Percentiles rank a stretch among this genome's conserved stretches.
Evolutionary conservation across 2,113 vertebrate species (phyloP).

Genomic region (Gobiocypris rarus): DNA sequence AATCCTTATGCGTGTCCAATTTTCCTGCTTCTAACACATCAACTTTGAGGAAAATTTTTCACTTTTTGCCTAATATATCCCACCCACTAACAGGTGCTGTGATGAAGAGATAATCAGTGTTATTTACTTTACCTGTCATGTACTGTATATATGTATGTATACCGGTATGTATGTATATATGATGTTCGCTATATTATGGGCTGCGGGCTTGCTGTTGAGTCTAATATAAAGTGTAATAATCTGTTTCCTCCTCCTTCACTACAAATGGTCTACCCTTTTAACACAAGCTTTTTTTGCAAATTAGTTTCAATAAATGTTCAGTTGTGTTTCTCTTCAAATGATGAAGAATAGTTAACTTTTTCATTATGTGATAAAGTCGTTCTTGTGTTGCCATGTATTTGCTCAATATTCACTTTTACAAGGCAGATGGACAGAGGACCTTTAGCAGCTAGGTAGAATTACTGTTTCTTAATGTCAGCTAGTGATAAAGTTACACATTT

Average conservation of each 20-base stretch:
- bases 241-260: background rate
- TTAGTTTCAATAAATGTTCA: background rate
- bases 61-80: no score
- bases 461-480: constrained; percentile 57
- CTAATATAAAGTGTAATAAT: background rate
- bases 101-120: no score
- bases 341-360: background rate
- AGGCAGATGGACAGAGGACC: background rate
- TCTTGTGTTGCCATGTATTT: background rate
- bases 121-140: no score
- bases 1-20: no score
- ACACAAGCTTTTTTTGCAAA: background rate
- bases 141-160: no score
- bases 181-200: no score
- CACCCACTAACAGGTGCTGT: no score
- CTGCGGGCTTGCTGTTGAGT: background rate
- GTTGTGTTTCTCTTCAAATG: background rate
- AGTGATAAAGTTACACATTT: constrained; percentile 37
- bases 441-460: constrained; percentile 44
- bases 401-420: constrained; percentile 1
- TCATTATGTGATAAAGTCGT: background rate
- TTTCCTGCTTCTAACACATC: no score
- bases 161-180: no score
- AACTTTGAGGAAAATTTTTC: no score
- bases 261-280: background rate